These are phyloP conservation scores for Agrypnus murinus DNA, from an alignment of 2,888 invertebrate genomes.

Conservation along the genomic window DNA sequence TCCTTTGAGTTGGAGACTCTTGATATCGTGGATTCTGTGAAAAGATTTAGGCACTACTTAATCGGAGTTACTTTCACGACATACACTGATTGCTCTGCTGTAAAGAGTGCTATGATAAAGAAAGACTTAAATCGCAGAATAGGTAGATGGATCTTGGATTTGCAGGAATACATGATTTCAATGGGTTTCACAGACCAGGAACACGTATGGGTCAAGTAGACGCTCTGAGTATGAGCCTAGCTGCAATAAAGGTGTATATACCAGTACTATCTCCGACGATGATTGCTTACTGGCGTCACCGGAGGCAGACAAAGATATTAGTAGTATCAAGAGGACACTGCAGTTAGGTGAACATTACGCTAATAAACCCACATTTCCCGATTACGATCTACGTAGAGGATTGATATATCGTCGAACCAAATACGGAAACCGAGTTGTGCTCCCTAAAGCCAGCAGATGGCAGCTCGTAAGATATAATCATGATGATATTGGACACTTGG, in stretches of 20 bases:
- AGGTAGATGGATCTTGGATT: not conserved
- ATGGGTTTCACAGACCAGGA: not conserved
- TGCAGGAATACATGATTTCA: not conserved
- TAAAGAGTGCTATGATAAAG: too few relatives aligned
- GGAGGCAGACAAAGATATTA: too few relatives aligned
- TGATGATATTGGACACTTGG: constrained; percentile 61
- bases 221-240: not conserved
- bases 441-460: constrained; percentile 49
- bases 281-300: not conserved
- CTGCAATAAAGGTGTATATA: too few relatives aligned
- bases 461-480: constrained; percentile 55
- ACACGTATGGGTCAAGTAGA: not conserved
- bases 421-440: not conserved
- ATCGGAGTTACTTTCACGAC: too few relatives aligned
- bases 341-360: constrained; percentile 42
- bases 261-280: not conserved
- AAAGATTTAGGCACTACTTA: too few relatives aligned
- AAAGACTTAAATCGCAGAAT: not conserved
- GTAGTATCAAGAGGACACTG: too few relatives aligned
- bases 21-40: constrained; percentile 11
- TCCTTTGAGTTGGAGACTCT: constrained; percentile 12
- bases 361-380: constrained; percentile 32
- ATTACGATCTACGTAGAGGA: too few relatives aligned
- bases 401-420: not conserved
- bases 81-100: not conserved